Base-by-base conservation (phyloP, 1,140 invertebrate species). In the Sitophilus oryzae region DNA sequence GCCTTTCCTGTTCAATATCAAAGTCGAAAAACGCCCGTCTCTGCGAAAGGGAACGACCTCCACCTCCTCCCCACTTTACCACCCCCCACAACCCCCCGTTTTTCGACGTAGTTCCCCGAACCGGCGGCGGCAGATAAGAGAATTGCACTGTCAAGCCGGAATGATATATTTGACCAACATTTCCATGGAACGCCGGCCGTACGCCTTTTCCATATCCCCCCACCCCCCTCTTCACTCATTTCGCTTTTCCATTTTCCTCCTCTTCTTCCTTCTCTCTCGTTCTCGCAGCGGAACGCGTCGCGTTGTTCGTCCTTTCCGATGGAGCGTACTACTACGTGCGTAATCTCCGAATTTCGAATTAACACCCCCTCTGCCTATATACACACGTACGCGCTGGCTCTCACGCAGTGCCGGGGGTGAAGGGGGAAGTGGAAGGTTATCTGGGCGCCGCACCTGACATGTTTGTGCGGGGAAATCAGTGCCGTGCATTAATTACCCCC, bases 151-250 rank as follows among this genome's bases (percentile, higher is more conserved):
- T 85, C 84, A 85, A 81, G 80, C 80, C 80, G 73, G 82, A 83
- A 85, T 86, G 84, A 85, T 85, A 85, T 86, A 86, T 86, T 85
- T 85, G 83, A 83, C 82, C 83, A 84, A 83, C 82, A 85, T 85
- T 85, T 85, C 82, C 83, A 84, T 84, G 83, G 55, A 57, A 38
- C 78, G 77, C 54, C 61, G 48, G 57, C 53, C 38, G 62, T 64
- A 58, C 59, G 66, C 64, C 59, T 59, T 66, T n/a, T n/a, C n/a
- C n/a, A n/a, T n/a, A n/a, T n/a, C n/a, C n/a, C n/a, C n/a, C n/a
- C n/a, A n/a, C n/a, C n/a, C n/a, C n/a, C n/a, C n/a, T n/a, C n/a
- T n/a, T n/a, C n/a, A n/a, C n/a, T n/a, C n/a, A n/a, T n/a, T n/a
- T n/a, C n/a, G n/a, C n/a, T n/a, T n/a, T n/a, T n/a, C n/a, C n/a